phyloP scores from a whole-genome alignment of 2,113 vertebrate genomes.

The Suricata suricatta region DNA sequence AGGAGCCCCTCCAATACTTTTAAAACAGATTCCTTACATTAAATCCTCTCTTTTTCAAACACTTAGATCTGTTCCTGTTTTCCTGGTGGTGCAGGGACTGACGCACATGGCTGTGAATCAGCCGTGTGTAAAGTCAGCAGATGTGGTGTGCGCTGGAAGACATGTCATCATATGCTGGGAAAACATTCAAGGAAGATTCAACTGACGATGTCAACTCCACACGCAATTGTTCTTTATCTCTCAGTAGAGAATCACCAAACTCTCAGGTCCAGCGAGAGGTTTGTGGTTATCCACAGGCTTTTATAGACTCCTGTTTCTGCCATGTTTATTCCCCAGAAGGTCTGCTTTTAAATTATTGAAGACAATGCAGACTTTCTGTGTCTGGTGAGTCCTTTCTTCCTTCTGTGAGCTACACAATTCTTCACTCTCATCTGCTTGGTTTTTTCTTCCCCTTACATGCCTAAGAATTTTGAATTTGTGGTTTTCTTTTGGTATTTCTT shows the following conservation, averaged over 20 bases:
- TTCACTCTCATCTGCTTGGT: background rate
- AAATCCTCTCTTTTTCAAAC: background rate
- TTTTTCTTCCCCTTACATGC: background rate
- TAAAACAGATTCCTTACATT: background rate
- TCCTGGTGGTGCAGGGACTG: background rate
- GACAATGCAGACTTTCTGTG: background rate
- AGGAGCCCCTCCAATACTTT: background rate
- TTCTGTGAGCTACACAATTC: background rate
- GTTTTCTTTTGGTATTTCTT: background rate
- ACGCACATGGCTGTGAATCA: background rate
- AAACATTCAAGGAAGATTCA: background rate
- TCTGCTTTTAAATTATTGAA: constrained; percentile 19
- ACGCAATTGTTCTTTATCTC: background rate
- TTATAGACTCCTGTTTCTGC: background rate
- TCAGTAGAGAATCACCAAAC: background rate
- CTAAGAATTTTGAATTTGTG: constrained; percentile 15
- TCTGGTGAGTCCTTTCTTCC: background rate
- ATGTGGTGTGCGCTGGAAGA: background rate
- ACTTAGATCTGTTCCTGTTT: background rate
- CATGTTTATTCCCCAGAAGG: background rate
- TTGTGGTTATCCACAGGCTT: background rate
- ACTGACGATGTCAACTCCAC: background rate
- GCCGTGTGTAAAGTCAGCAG: background rate
- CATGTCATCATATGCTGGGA: background rate
- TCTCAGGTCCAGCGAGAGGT: background rate